Base-by-base conservation (phyloP, 2,888 invertebrate species). In the Dynastes grantii region DNA sequence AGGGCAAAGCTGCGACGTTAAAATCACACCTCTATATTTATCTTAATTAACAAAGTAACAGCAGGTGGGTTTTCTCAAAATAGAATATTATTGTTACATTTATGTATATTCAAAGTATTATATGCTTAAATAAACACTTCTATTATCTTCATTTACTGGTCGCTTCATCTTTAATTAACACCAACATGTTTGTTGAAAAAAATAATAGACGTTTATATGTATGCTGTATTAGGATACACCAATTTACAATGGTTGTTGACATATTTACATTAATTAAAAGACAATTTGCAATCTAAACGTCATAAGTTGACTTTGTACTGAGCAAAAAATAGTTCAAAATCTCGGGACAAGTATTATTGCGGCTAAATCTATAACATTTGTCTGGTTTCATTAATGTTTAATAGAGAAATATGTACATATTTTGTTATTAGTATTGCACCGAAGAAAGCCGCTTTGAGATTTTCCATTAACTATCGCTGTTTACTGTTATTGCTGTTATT, bases 91-190 rank as follows among this genome's bases (percentile, higher is more conserved):
- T 32, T 29, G 11, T 63, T 32, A 8, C 22, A 58, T 27, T 63
- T 63, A 45, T 63, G 32, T 63, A 29, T 63, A 32, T 32, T 63
- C 3, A 11, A 63, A 29, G 32, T 22, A 32, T 37, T 32, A 32
- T 22, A 22, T 13, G 13, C 5, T 11, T 63, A 2, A 11, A 6
- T 63, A 63, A 63, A 32, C 63, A 63, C 27, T 63, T 63, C 8
- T 27, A 11, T 63, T 32, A n/a, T 63, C 55, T 55, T 55, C 45
- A 63, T 63, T 63, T 32, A 63, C 27, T 6, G 9, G 13, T 63
- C 63, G 63, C 13, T 63, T 63, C 32, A 32, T 32, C 13, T 63
- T 32, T 63, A 63, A 63, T 63, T 63, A 63, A 13, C 63, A 32
- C 13, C 8, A 29, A 8, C 32, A 29, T 32, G 63, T 63, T 63